Conservation (phyloP, 2,888 invertebrate genomes). For the Drosophila borealis region DNA sequence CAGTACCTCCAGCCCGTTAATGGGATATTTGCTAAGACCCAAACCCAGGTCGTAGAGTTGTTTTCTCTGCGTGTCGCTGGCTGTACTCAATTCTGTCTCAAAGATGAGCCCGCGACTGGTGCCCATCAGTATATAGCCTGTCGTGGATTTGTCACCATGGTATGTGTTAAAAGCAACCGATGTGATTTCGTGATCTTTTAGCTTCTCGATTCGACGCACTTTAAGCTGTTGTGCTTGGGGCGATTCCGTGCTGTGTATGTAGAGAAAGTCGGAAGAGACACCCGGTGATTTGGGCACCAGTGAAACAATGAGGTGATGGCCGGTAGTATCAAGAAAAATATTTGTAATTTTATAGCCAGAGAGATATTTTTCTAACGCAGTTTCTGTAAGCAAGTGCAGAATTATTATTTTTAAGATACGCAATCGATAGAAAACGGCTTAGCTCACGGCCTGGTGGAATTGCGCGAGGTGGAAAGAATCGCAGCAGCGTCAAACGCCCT, state of each 20-base stretch:
- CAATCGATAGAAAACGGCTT: neutral
- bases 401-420: neutral
- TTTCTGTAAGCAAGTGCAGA: slow-evolving; percentile 63
- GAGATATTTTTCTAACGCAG: slow-evolving; percentile 82
- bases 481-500: slow-evolving; percentile 87
- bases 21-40: slow-evolving; percentile 89
- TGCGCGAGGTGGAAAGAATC: slow-evolving; percentile 92
- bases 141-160: slow-evolving; percentile 89
- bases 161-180: slow-evolving; percentile 95
- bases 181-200: slow-evolving; percentile 91
- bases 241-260: slow-evolving; percentile 87
- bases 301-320: slow-evolving; percentile 91
- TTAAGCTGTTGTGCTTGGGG: slow-evolving; percentile 88
- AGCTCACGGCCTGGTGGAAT: slow-evolving; percentile 90
- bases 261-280: slow-evolving; percentile 90
- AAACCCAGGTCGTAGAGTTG: slow-evolving; percentile 96
- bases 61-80: slow-evolving; percentile 94
- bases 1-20: slow-evolving; percentile 95
- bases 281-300: slow-evolving; percentile 87
- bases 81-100: slow-evolving; percentile 93
- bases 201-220: slow-evolving; percentile 87
- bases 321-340: slow-evolving; percentile 91
- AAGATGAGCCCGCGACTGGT: slow-evolving; percentile 95
- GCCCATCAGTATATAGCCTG: slow-evolving; percentile 94
- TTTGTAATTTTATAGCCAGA: slow-evolving; percentile 82